Evolutionary conservation across 2,888 invertebrate genomes (phyloP), one percentile per base, ranked within the genome.

Genomic region (Chrysolina americana): DNA sequence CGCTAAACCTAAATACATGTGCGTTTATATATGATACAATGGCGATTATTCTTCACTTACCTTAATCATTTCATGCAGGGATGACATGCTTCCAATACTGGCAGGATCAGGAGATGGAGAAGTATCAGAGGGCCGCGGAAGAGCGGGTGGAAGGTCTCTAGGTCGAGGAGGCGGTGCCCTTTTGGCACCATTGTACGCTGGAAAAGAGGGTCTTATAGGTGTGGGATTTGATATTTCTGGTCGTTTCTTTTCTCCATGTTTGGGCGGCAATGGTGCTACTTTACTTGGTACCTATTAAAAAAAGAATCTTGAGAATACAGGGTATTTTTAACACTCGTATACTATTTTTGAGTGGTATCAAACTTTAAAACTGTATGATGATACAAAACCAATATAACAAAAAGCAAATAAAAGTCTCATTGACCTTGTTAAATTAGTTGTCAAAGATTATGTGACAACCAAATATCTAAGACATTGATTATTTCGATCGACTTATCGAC

Each of bases 21-120:
- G 13, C 15, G 15, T 47, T 47, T 47, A n/a, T 6, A 47, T 15
- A 13, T 47, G 47, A n/a, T 1, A 47, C n/a, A n/a, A 5, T 13
- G 15, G 47, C 17, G 11, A 53, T 19, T 0, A 19, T 23, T 28
- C 2, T 9, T 19, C 8, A 78, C 82, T 77, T 83, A 91, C 91
- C 89, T 94, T 94, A 71, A 93, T 91, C 81, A 92, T 92, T 82
- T 94, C 94, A 83, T 94, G 94, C 78, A 94, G 89, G 15, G 94
- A 94, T 86, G 93, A 93, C 91, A 94, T 94, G 85, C 94, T 94
- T 85, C 94, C 94, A 68, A 94, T 90, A 77, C 93, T 93, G 78
- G 93, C 91, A 36, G 94, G 94, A 65, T 88, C 88, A 13, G 88
- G 87, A 11, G 88, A 87, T 9, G 88, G 87, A 10, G 87, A 87